Conservation (phyloP, 2,797 vertebrate genomes). For the Hephaestus fuliginosus region DNA sequence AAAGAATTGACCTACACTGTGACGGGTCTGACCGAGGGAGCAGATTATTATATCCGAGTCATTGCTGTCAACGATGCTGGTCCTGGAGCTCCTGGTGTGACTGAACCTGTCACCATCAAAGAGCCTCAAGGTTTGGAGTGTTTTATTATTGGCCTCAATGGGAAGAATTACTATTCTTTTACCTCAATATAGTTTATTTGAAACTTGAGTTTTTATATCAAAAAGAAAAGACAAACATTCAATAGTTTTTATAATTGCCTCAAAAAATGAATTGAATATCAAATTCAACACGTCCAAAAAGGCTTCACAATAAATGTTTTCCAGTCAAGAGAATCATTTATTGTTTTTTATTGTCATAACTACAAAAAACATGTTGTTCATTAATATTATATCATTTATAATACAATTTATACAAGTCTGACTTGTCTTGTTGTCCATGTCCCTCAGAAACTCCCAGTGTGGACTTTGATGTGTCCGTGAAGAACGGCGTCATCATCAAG, state of each 20-base stretch:
- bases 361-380: not conserved
- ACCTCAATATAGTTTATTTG: not conserved
- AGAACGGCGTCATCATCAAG: constrained; percentile 91
- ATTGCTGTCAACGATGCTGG: constrained; percentile 94
- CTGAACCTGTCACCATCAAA: constrained; percentile 91
- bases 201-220: not conserved
- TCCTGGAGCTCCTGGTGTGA: constrained; percentile 94
- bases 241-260: not conserved
- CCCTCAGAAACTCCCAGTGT: constrained; percentile 90
- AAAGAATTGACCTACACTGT: constrained; percentile 92
- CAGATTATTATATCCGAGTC: constrained; percentile 94
- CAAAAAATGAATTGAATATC: not conserved
- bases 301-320: not conserved
- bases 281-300: not conserved
- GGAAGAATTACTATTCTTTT: not conserved
- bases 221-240: not conserved
- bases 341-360: not conserved
- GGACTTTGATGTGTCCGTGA: constrained; percentile 92
- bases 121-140: constrained; percentile 92
- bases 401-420: not conserved
- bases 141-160: not conserved
- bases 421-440: not conserved
- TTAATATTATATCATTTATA: not conserved
- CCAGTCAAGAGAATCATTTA: not conserved
- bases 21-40: constrained; percentile 93